These are phyloP conservation scores for Danio tinwini DNA, from an alignment of 2,797 vertebrate species.

Conservation along the genomic window DNA sequence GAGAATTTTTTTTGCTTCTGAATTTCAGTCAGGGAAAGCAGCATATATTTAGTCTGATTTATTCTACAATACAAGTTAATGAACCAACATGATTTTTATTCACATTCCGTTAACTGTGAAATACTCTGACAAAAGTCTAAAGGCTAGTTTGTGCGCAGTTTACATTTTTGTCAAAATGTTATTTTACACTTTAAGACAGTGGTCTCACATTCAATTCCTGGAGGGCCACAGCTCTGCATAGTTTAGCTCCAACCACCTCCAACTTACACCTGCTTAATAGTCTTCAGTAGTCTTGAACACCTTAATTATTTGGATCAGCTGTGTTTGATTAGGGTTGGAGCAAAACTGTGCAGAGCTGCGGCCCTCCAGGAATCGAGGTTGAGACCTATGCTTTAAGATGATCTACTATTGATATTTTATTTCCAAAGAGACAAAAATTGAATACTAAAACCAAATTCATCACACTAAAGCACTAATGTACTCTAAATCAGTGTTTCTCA, in stretches of 20 bases:
- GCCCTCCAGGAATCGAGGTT: no score
- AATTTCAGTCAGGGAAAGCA: neutral
- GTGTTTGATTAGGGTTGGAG: no score
- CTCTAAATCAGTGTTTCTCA: neutral
- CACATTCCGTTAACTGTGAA: neutral
- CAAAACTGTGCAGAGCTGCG: no score
- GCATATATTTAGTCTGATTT: neutral
- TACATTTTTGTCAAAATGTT: neutral
- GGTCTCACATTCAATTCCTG: no score
- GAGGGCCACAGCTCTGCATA: no score
- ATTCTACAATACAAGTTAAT: neutral
- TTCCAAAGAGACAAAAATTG: constrained; percentile 1
- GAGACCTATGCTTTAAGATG: no score
- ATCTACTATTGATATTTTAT: neutral
- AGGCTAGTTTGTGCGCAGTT: neutral
- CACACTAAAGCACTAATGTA: constrained; percentile 2
- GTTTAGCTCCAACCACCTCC: no score
- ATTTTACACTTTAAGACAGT: neutral
- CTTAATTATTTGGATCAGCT: no score
- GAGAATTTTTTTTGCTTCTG: neutral
- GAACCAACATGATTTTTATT: neutral
- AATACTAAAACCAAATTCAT: neutral
- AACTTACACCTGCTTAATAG: no score
- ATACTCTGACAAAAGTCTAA: neutral
- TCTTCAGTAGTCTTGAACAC: no score